Conservation (phyloP, 2,113 vertebrate genomes). For the Neotoma lepida region DNA sequence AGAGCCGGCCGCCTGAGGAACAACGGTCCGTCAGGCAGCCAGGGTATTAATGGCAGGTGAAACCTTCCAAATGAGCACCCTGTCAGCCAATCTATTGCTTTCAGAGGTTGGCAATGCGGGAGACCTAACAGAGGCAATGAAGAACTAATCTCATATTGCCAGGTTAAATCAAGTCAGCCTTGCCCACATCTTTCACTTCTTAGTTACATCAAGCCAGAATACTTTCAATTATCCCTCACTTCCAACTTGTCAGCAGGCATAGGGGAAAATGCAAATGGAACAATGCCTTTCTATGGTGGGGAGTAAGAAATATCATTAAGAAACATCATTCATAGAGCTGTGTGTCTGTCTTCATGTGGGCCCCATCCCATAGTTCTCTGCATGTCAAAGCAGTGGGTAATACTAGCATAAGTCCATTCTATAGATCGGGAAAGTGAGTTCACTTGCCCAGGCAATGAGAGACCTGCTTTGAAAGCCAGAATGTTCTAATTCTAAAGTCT, state of each 20-base stretch:
- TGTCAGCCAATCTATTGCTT: constrained; percentile 76
- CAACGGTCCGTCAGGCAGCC: constrained; percentile 67
- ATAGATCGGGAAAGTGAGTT: neutral
- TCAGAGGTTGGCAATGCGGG: constrained; percentile 67
- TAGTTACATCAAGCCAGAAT: constrained; percentile 76
- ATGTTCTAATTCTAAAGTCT: neutral
- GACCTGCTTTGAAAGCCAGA: neutral
- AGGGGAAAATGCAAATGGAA: constrained; percentile 76
- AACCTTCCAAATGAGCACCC: constrained; percentile 78
- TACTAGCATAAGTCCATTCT: neutral
- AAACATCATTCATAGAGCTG: neutral
- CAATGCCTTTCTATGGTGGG: constrained; percentile 32
- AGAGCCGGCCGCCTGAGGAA: neutral
- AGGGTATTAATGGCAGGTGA: constrained; percentile 78
- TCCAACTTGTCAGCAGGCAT: constrained; percentile 68
- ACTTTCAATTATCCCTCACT: constrained; percentile 79
- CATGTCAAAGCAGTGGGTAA: neutral
- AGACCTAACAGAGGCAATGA: constrained; percentile 57
- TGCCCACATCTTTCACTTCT: constrained; percentile 71
- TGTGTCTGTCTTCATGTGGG: neutral
- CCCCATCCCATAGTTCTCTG: neutral
- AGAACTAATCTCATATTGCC: constrained; percentile 81
- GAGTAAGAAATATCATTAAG: constrained; percentile 1
- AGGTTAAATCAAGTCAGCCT: constrained; percentile 82
- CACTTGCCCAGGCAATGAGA: neutral